Evolutionary conservation across 92 coral and sea anemone genomes (phyloP), one percentile per base, ranked within the genome.

Genomic region (Hydrozoanthus gracilis): DNA sequence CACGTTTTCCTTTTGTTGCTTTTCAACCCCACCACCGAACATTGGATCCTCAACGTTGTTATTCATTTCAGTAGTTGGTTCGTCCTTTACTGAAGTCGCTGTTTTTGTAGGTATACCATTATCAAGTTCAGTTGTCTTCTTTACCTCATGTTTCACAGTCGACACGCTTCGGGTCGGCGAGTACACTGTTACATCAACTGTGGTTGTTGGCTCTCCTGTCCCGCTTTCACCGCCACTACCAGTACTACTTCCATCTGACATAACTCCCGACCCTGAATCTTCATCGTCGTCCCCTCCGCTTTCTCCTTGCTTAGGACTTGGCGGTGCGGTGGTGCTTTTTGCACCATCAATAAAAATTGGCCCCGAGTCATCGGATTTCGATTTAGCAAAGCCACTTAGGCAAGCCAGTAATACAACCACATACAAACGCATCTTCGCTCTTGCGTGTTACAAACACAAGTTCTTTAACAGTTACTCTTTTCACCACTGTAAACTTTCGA

Each of bases 261-360:
- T 70, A 52, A 88, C 76, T 6, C 55, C 92, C 2, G 94, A 89
- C 15, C 92, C 93, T 16, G 85, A 80, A 4, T 3, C 47, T 20
- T 88, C 86, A 10, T 88, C 90, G 44, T 90, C 98, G 8, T 94
- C 94, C 3, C 89, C 98, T 65, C 68, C 72, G 46, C 64, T 82
- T 16, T 12, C 78, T n/a, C 83, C 45, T 45, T 73, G 72, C 27
- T 52, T 70, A 6, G 89, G 73, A 76, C 54, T 77, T 78, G 73
- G 51, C 10, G 89, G 79, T 14, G 73, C 68, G 39, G 87, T 64
- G 11, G 89, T 72, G 8, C 71, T 82, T 2, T 78, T 82, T 9
- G 71, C 88, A 58, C 64, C 14, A 27, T 94, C 98, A 54, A 94
- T 89, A 82, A 86, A 88, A 35, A 90, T 80, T 13, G 75, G 72